Evolutionary conservation across 2,888 invertebrate genomes (phyloP).

Genomic region (Brachyopa scutellaris): DNA sequence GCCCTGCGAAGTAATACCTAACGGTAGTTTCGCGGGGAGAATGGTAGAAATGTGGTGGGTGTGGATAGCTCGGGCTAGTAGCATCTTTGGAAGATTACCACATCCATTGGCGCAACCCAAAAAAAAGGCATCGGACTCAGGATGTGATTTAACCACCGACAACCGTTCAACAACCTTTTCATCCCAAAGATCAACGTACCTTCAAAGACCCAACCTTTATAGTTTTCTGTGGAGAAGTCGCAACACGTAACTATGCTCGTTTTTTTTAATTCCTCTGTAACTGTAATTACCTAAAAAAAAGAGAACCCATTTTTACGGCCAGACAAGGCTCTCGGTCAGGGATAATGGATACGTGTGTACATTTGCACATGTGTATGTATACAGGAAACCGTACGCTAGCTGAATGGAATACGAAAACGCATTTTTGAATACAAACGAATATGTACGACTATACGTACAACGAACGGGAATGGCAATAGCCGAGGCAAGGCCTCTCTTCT

Average conservation of each 20-base stretch:
- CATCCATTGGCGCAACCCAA: too few species aligned
- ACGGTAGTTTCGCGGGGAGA: too few species aligned
- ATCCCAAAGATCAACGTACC: conserved; percentile 30
- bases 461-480: conserved; percentile 66
- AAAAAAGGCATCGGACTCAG: too few species aligned
- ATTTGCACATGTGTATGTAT: too few species aligned
- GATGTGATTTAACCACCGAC: too few species aligned
- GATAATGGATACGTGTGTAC: conserved; percentile 53
- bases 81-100: too few species aligned
- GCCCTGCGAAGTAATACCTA: too few species aligned
- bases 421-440: conserved; percentile 21
- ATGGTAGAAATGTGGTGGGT: too few species aligned
- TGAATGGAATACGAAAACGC: too few species aligned
- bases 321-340: conserved; percentile 70
- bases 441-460: conserved; percentile 1
- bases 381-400: conserved; percentile 15
- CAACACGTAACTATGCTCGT: neutral
- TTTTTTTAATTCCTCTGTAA: neutral
- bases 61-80: too few species aligned
- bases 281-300: conserved; percentile 55
- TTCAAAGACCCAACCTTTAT: too few species aligned
- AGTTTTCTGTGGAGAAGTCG: neutral
- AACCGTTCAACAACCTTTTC: too few species aligned
- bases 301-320: conserved; percentile 46
- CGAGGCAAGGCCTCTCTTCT: conserved; percentile 52